Conservation (phyloP, 2,113 vertebrate species). For the Apus apus region DNA sequence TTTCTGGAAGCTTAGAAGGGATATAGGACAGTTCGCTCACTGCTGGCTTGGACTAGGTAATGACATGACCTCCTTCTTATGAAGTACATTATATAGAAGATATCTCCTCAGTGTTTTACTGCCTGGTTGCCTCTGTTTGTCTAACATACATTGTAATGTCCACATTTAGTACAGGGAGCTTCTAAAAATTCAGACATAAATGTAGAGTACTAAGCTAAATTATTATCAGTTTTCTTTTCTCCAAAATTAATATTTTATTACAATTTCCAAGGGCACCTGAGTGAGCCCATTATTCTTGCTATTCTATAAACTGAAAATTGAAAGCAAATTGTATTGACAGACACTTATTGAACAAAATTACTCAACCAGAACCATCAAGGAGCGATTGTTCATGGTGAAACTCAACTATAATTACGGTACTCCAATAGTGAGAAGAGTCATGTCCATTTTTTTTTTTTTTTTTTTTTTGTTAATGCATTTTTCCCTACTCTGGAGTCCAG, state of each 20-base stretch:
- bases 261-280: slow-evolving; percentile 25
- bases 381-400: slow-evolving; percentile 37
- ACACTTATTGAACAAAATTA: slow-evolving; percentile 27
- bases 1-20: background rate
- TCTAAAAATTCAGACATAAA: background rate
- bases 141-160: background rate
- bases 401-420: slow-evolving; percentile 9
- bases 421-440: slow-evolving; percentile 20
- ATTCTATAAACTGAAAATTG: slow-evolving; percentile 37
- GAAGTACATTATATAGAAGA: background rate
- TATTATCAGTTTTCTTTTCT: slow-evolving; percentile 18
- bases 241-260: slow-evolving; percentile 43
- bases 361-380: slow-evolving; percentile 32
- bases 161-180: background rate
- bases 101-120: background rate
- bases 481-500: background rate
- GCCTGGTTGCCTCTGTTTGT: background rate
- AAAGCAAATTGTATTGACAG: slow-evolving; percentile 57
- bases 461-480: background rate
- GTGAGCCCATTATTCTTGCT: slow-evolving; percentile 16
- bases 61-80: background rate
- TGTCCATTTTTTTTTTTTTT: background rate
- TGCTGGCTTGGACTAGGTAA: background rate
- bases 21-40: background rate
- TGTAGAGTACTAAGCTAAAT: background rate